These are phyloP conservation scores for Ischnura elegans DNA, from an alignment of 2,888 invertebrate genomes.

Conservation along the genomic window DNA sequence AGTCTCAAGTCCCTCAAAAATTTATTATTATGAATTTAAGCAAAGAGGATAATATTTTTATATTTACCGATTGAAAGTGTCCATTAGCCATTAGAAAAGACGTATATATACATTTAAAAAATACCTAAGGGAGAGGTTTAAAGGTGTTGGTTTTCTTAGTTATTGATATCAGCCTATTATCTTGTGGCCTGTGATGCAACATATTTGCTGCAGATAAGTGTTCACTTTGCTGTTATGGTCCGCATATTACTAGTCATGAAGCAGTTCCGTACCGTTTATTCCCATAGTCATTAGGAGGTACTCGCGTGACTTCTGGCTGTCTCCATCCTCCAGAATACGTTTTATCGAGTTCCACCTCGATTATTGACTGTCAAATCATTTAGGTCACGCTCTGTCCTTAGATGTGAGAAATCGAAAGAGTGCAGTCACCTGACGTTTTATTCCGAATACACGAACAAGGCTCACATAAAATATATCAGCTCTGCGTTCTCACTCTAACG, in stretches of 20 bases:
- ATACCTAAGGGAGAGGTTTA: no score
- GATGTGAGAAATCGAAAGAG: constrained; percentile 45
- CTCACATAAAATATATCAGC: background rate
- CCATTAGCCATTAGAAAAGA: no score
- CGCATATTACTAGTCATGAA: background rate
- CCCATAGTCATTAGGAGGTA: background rate
- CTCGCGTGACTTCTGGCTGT: background rate
- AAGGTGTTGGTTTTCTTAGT: no score
- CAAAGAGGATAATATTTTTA: no score
- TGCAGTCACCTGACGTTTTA: constrained; percentile 5
- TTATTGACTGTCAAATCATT: constrained; percentile 39
- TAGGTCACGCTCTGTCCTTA: constrained; percentile 4
- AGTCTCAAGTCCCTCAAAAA: no score
- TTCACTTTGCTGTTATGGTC: background rate
- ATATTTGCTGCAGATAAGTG: background rate
- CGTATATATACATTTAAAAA: no score
- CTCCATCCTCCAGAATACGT: background rate
- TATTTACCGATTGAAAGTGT: no score
- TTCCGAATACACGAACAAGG: background rate
- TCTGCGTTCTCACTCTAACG: background rate
- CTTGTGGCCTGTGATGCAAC: no score
- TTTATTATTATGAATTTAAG: no score
- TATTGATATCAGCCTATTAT: no score
- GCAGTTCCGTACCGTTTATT: background rate
- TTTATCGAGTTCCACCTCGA: background rate